These are phyloP conservation scores for Heptranchias perlo DNA, from an alignment of 2,113 vertebrate species.

Conservation along the genomic window DNA sequence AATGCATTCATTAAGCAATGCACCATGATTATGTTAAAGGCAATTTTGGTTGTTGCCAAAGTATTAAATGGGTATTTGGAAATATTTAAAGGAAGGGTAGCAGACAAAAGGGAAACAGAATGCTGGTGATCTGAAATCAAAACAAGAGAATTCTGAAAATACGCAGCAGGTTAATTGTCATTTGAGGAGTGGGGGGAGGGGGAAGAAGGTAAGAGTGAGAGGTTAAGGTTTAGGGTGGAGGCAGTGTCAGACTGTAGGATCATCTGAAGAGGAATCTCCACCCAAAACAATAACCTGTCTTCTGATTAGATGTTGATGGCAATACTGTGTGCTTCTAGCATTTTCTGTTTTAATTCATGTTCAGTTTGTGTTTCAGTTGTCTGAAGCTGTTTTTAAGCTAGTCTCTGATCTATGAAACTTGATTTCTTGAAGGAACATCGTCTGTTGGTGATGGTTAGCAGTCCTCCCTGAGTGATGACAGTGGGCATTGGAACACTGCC, in stretches of 20 bases:
- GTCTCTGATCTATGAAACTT: neutral
- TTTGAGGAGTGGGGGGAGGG: no score
- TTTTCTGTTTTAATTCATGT: neutral
- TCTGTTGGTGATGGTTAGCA: neutral
- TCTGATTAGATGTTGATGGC: neutral
- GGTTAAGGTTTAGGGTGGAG: neutral
- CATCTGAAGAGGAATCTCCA: neutral
- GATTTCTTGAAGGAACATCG: neutral
- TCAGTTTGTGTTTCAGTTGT: neutral
- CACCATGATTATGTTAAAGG: neutral
- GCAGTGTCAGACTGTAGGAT: neutral
- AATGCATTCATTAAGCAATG: neutral
- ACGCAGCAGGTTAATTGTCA: neutral
- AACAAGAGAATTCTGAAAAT: neutral
- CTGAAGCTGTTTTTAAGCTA: neutral
- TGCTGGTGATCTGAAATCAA: neutral
- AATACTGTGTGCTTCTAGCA: neutral
- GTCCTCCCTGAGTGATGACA: neutral
- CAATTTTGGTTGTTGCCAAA: neutral
- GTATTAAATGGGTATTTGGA: neutral
- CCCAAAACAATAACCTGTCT: neutral
- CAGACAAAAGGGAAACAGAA: neutral
- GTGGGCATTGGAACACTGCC: neutral
- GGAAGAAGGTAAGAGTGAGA: no score
- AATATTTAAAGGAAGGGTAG: neutral